A percentile compares a stretch with the other conserved stretches of the same genome.
These are phyloP conservation scores for Meloidogyne chitwoodi DNA, from an alignment of 1,140 invertebrate genomes.

Conservation along the genomic window DNA sequence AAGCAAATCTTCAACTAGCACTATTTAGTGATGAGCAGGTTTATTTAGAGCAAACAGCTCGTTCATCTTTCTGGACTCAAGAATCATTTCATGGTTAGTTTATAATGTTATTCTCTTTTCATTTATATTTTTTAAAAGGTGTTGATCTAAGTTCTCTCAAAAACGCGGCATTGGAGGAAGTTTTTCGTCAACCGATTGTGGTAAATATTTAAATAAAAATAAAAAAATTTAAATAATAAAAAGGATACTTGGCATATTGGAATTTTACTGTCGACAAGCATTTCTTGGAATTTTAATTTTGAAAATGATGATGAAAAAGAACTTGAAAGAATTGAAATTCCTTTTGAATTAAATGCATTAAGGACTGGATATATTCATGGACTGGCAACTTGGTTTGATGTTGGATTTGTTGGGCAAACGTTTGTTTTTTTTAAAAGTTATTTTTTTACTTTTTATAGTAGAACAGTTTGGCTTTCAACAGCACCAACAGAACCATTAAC, in stretches of 20 bases:
- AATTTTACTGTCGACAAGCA: slow-evolving; percentile 90
- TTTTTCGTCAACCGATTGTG: slow-evolving; percentile 90
- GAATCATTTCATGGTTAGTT: slow-evolving; percentile 80
- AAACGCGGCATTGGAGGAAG: slow-evolving; percentile 88
- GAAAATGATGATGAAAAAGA: slow-evolving; percentile 84
- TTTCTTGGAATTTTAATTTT: slow-evolving; percentile 92
- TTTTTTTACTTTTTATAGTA: slow-evolving; percentile 59
- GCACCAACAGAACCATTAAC: slow-evolving; percentile 95
- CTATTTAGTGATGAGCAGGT: slow-evolving; percentile 95
- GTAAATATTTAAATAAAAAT: slow-evolving; percentile 50
- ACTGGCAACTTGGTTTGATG: slow-evolving; percentile 99
- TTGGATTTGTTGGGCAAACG: slow-evolving; percentile 80
- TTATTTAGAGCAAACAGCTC: slow-evolving; percentile 96
- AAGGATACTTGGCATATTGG: slow-evolving; percentile 94
- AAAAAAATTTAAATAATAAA: slow-evolving; percentile 32
- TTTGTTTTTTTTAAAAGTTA: slow-evolving; percentile 4
- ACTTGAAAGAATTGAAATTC: slow-evolving; percentile 89
- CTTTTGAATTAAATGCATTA: slow-evolving; percentile 83
- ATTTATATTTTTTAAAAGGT: slow-evolving; percentile 59
- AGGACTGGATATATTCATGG: slow-evolving; percentile 93
- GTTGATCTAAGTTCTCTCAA: slow-evolving; percentile 86
- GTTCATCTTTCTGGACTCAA: slow-evolving; percentile 98
- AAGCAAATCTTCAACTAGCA: slow-evolving; percentile 93
- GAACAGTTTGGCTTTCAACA: slow-evolving; percentile 94
- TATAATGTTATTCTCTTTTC: neutral